phyloP scores from a whole-genome alignment of 1,140 invertebrate genomes.

The Drosophila murphyi region DNA sequence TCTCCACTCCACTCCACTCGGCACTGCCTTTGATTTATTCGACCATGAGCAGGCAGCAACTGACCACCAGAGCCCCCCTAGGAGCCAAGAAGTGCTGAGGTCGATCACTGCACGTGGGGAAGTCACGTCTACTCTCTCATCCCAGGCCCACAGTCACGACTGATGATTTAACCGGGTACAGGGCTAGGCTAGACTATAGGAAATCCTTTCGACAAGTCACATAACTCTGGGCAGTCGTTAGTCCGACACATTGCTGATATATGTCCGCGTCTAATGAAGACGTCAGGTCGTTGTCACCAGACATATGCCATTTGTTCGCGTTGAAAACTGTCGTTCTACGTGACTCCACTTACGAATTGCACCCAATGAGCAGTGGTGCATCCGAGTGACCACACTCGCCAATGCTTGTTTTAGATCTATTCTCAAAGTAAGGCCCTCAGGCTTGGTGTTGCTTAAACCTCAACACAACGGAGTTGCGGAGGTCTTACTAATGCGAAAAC shows the following conservation, averaged over 20 bases:
- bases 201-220: slow-evolving; percentile 77
- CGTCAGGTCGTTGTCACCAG: slow-evolving; percentile 79
- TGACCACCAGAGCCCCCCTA: not conserved
- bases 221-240: slow-evolving; percentile 64
- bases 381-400: slow-evolving; percentile 1
- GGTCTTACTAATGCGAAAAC: not conserved
- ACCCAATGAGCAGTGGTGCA: slow-evolving; percentile 54
- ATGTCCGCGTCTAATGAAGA: slow-evolving; percentile 79
- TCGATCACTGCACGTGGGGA: not conserved
- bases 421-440: not conserved
- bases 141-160: slow-evolving; percentile 5
- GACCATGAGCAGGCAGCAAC: slow-evolving; percentile 28
- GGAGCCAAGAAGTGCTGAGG: not conserved
- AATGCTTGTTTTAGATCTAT: slow-evolving; percentile 7
- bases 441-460: not conserved
- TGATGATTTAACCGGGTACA: slow-evolving; percentile 59
- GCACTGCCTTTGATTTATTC: slow-evolving; percentile 67
- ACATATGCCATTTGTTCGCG: slow-evolving; percentile 64
- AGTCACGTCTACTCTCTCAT: slow-evolving; percentile 19
- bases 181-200: slow-evolving; percentile 64
- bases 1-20: slow-evolving; percentile 2
- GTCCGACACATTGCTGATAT: slow-evolving; percentile 58
- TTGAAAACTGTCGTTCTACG: slow-evolving; percentile 61
- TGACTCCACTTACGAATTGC: slow-evolving; percentile 74
- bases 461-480: not conserved